Evolutionary conservation across 2,113 vertebrate species (phyloP).

Genomic region (Hemiscyllium ocellatum): DNA sequence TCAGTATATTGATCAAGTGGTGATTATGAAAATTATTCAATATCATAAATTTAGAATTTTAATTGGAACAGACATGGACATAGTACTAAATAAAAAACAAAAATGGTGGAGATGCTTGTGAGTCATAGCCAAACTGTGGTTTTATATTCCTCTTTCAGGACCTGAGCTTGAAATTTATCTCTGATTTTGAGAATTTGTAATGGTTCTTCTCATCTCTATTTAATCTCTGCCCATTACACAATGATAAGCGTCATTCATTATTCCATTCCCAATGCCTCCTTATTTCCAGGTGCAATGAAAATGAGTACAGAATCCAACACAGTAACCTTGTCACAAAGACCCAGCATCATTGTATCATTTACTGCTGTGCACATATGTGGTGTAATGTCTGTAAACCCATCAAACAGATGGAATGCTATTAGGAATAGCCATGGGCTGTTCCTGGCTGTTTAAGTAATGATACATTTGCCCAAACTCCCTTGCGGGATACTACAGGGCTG

Average conservation of each 20-base stretch:
- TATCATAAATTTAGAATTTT: not conserved
- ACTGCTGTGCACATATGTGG: not conserved
- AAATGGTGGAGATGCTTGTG: not conserved
- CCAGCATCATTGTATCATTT: not conserved
- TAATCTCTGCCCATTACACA: not conserved
- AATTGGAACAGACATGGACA: not conserved
- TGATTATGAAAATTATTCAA: not conserved
- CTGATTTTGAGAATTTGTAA: not conserved
- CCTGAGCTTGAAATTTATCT: not conserved
- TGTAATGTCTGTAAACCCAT: not conserved
- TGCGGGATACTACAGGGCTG: not conserved
- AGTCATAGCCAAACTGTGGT: not conserved
- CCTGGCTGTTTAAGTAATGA: slow-evolving; percentile 5
- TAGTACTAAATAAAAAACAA: not conserved
- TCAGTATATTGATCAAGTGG: not conserved
- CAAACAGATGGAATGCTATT: not conserved
- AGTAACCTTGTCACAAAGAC: not conserved
- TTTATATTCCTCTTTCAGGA: not conserved
- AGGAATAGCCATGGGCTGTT: slow-evolving; percentile 10
- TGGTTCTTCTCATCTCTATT: not conserved
- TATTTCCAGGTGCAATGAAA: not conserved
- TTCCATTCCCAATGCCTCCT: not conserved
- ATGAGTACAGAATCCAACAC: not conserved
- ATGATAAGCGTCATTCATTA: not conserved
- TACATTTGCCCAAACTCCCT: slow-evolving; percentile 14